Evolutionary conservation across 1,140 invertebrate species (phyloP).

Genomic region (Pseudomyrmex sp.): DNA sequence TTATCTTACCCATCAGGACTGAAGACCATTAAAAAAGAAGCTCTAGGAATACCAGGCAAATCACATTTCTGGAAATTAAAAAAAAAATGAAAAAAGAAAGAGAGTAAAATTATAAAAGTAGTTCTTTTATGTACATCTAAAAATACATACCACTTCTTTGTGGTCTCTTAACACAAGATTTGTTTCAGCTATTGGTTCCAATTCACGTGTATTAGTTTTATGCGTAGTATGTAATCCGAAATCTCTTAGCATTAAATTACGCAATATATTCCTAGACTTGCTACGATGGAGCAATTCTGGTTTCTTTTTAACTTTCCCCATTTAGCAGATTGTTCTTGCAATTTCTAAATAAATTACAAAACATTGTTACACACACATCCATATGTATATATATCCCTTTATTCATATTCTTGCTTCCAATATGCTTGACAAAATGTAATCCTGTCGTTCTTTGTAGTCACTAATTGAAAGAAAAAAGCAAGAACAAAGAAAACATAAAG

Average conservation of each 20-base stretch:
- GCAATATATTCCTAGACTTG: conserved; percentile 77
- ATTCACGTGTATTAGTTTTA: conserved; percentile 78
- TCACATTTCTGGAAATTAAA: conserved; percentile 88
- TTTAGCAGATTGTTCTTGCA: conserved; percentile 62
- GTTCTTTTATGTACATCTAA: not conserved
- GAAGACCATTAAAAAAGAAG: conserved; percentile 94
- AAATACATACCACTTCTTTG: conserved; percentile 84
- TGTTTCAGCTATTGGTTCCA: conserved; percentile 85
- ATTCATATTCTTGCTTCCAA: no score
- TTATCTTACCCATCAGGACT: conserved; percentile 92
- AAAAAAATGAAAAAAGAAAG: conserved; percentile 25
- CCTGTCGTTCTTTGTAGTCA: no score
- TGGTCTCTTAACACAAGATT: conserved; percentile 85
- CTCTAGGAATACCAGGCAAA: conserved; percentile 90
- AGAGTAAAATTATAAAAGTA: conserved; percentile 25
- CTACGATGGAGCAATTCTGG: conserved; percentile 67
- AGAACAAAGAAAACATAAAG: no score
- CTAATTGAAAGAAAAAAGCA: no score
- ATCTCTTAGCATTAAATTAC: conserved; percentile 80
- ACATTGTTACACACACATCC: not conserved
- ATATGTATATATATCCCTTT: not conserved
- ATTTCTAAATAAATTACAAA: conserved; percentile 8
- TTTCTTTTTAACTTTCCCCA: conserved; percentile 78
- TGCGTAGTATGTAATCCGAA: conserved; percentile 75
- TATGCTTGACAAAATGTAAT: no score